These are phyloP conservation scores for Lathronympha strigana DNA, from an alignment of 2,888 invertebrate species.

Conservation along the genomic window DNA sequence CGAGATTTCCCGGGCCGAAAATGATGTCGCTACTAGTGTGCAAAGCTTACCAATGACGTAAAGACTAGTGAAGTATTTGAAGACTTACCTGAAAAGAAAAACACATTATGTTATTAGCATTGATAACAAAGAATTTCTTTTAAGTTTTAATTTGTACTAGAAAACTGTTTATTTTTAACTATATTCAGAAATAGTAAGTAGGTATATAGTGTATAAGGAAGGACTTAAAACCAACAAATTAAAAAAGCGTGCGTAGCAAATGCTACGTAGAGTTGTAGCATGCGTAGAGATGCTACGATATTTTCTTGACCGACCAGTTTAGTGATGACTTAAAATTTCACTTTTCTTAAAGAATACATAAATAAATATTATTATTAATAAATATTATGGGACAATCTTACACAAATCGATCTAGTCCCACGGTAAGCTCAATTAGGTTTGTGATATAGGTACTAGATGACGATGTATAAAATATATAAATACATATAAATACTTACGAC, in stretches of 20 bases:
- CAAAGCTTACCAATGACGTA: slow-evolving; percentile 26
- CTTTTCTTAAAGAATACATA: too few species aligned
- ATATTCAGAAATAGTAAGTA: not conserved
- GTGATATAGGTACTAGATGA: too few species aligned
- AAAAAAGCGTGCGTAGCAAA: not conserved
- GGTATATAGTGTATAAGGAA: not conserved
- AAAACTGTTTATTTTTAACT: not conserved
- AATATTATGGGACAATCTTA: too few species aligned
- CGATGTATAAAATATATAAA: too few species aligned
- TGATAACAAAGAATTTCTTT: too few species aligned
- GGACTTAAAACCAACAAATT: not conserved
- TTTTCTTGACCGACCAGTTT: too few species aligned
- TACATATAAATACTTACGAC: too few species aligned
- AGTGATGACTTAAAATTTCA: too few species aligned
- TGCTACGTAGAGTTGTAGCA: slow-evolving; percentile 26
- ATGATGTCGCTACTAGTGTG: slow-evolving; percentile 33
- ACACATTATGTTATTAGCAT: too few species aligned
- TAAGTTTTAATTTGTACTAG: not conserved
- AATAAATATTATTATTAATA: too few species aligned
- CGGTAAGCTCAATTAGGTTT: too few species aligned
- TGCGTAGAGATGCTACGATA: not conserved
- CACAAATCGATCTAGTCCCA: too few species aligned
- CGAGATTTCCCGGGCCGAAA: slow-evolving; percentile 9
- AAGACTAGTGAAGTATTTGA: not conserved
- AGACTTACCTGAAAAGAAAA: slow-evolving; percentile 44